Evolutionary conservation across 2,888 invertebrate genomes (phyloP), one percentile per base, ranked within the genome.

Genomic region (Amorpha juglandis): DNA sequence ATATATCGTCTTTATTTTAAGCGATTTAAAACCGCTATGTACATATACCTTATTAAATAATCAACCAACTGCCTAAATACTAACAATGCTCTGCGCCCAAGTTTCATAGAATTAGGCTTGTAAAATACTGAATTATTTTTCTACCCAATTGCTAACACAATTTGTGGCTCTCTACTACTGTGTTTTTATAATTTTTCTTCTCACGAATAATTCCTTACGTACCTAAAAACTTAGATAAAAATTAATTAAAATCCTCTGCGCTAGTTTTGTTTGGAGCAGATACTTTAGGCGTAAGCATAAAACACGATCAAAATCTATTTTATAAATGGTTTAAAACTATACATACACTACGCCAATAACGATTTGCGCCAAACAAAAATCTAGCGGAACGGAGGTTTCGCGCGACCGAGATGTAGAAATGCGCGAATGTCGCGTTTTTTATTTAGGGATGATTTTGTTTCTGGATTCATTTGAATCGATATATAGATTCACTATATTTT

Each of bases 381-480:
- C 27, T 27, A 27, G 2, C 27, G 2, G 4, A 27, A 27, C 4
- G 27, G 4, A 3, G 27, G 27, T 27, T 27, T 27, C 27, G n/a
- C n/a, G n/a, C n/a, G n/a, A n/a, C n/a, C n/a, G n/a, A n/a, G n/a
- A n/a, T n/a, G n/a, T n/a, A n/a, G n/a, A n/a, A n/a, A n/a, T n/a
- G n/a, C n/a, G n/a, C n/a, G n/a, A n/a, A n/a, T n/a, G n/a, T n/a
- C n/a, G 27, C 27, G 27, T 27, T 27, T 27, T 27, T 27, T 27
- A 27, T 27, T 27, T 4, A 27, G 4, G 27, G 27, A 27, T 27
- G 1, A 27, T 27, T 27, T 27, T 27, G 27, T 1, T 27, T 27
- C 1, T 3, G 27, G 27, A 27, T 27, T 27, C 27, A 27, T 27
- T 27, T 27, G 27, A 27, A 69, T 69, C 71, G 75, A 75, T 72